Evolutionary conservation across 2,797 vertebrate genomes (phyloP).

Genomic region (Schizothorax lantsangensis): DNA sequence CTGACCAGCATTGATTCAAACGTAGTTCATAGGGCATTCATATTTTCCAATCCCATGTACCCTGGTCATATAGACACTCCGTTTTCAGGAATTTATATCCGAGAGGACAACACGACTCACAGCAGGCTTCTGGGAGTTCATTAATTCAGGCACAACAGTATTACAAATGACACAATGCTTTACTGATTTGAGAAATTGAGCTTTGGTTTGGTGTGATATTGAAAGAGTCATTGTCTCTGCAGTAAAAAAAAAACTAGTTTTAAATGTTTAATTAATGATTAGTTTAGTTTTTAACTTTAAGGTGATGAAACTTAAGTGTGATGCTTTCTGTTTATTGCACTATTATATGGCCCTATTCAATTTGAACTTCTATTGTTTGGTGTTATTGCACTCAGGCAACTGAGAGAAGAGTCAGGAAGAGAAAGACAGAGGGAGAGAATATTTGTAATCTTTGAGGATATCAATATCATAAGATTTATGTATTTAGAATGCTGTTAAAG

Average conservation of each 20-base stretch:
- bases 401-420: not conserved
- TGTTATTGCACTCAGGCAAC: not conserved
- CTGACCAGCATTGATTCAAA: not conserved
- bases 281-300: not conserved
- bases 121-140: not conserved
- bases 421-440: not conserved
- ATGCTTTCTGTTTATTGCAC: not conserved
- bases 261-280: not conserved
- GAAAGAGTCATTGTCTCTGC: too few relatives aligned
- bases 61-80: not conserved
- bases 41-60: not conserved
- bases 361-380: not conserved
- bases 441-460: not conserved
- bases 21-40: not conserved
- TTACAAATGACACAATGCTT: not conserved
- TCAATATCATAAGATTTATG: not conserved
- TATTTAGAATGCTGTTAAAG: not conserved
- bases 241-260: not conserved
- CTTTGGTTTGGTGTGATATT: not conserved
- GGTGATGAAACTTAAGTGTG: not conserved
- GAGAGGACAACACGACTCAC: not conserved
- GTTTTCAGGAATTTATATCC: not conserved
- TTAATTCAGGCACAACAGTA: constrained; percentile 2
- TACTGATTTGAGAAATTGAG: not conserved
- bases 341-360: not conserved